Percentiles rank a stretch among this genome's conserved stretches.
Conservation (phyloP, 2,113 vertebrate species). For the Lynx canadensis region DNA sequence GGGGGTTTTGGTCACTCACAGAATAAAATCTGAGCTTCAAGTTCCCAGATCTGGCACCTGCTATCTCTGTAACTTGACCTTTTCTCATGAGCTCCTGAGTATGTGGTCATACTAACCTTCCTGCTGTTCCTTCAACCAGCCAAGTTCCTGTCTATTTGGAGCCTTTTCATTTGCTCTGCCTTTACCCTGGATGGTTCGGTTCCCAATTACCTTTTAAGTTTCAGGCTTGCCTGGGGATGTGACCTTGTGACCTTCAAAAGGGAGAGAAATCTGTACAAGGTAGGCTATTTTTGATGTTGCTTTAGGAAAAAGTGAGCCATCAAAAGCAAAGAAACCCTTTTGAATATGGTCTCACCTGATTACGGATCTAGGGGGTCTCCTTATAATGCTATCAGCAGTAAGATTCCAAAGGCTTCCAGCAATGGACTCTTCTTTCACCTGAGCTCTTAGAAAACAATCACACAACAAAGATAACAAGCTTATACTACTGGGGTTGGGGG, state of each 20-base stretch:
- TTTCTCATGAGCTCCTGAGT: neutral
- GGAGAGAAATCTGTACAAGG: neutral
- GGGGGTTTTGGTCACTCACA: neutral
- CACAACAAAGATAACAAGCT: neutral
- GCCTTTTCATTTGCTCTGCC: neutral
- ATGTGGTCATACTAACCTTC: neutral
- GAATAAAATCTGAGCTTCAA: neutral
- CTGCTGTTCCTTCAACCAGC: neutral
- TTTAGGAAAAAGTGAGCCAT: neutral
- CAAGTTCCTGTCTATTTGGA: neutral
- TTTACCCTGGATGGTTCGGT: neutral
- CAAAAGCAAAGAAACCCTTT: slow-evolving; percentile 3
- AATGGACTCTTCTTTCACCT: neutral
- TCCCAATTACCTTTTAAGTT: neutral
- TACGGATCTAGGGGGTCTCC: neutral
- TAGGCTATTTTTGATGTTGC: neutral
- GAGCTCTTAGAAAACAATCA: neutral
- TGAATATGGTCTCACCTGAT: neutral
- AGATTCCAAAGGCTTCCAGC: neutral
- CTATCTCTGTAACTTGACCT: neutral
- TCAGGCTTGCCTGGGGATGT: neutral
- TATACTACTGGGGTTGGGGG: neutral
- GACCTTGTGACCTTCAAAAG: neutral
- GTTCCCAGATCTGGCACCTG: neutral
- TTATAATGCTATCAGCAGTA: neutral